Percentiles rank a stretch among this genome's conserved stretches.
Conservation (phyloP, 2,113 vertebrate species). For the Gallinago jamesoni region DNA sequence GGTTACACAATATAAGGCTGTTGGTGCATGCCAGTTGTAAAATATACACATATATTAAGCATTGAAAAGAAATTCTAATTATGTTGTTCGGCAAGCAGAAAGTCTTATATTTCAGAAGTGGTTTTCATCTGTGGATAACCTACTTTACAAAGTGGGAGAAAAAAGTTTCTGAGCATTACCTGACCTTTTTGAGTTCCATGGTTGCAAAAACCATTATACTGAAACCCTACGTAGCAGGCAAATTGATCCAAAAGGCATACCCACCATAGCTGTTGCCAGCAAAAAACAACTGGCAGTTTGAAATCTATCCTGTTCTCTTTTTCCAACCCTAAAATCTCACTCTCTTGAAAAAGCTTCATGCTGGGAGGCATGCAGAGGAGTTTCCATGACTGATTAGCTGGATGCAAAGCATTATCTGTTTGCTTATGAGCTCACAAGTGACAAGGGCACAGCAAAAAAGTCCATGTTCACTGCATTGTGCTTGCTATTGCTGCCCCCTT, state of each 20-base stretch:
- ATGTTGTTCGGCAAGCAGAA: not conserved
- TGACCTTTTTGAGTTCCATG: not conserved
- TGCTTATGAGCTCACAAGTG: not conserved
- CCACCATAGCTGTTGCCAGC: not conserved
- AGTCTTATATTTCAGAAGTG: not conserved
- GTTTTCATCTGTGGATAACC: not conserved
- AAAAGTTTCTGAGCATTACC: not conserved
- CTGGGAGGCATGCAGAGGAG: not conserved
- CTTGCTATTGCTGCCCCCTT: not conserved
- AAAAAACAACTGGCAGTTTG: not conserved
- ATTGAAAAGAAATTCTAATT: not conserved
- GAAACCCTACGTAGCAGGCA: not conserved
- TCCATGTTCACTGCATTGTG: accelerated
- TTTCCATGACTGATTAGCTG: not conserved
- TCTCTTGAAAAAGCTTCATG: not conserved
- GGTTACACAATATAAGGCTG: not conserved
- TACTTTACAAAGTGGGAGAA: not conserved
- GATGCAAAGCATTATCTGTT: not conserved
- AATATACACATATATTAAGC: not conserved
- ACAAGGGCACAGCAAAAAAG: not conserved
- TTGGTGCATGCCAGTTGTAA: not conserved
- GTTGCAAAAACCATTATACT: not conserved
- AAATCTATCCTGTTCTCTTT: not conserved
- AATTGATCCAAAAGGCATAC: not conserved
- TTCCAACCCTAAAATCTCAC: not conserved